A percentile compares a stretch with the other conserved stretches of the same genome.
These are phyloP conservation scores for Danaus melanippus DNA, from an alignment of 1,140 invertebrate species.

Conservation along the genomic window DNA sequence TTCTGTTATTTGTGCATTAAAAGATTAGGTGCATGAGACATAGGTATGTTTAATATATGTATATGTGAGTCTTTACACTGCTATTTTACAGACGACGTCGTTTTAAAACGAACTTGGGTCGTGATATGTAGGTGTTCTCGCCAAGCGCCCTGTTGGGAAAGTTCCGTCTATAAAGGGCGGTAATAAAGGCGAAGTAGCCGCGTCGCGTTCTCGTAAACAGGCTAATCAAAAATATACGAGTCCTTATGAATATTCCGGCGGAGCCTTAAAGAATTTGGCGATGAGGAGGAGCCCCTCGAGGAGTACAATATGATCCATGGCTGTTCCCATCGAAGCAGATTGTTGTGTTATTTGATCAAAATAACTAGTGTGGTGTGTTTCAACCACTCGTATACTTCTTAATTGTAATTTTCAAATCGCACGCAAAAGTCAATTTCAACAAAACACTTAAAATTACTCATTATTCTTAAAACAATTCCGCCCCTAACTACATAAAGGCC, in stretches of 20 bases:
- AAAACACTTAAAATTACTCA: slow-evolving; percentile 15
- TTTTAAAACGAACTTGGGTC: no score
- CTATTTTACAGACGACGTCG: no score
- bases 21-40: no score
- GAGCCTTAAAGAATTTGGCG: neutral
- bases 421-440: slow-evolving; percentile 12
- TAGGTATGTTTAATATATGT: no score
- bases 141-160: slow-evolving; percentile 1
- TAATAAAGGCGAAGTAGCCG: slow-evolving; percentile 8
- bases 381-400: no score
- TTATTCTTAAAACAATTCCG: slow-evolving; percentile 17
- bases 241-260: slow-evolving; percentile 10
- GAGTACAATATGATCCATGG: neutral
- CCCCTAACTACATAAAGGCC: slow-evolving; percentile 25
- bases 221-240: slow-evolving; percentile 17
- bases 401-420: no score
- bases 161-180: slow-evolving; percentile 10
- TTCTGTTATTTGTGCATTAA: no score
- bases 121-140: no score
- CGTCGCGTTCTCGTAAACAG: slow-evolving; percentile 10
- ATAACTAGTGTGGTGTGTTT: neutral
- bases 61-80: no score
- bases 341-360: slow-evolving; percentile 1
- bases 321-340: neutral
- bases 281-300: neutral